Percentiles rank a stretch among this genome's conserved stretches.
phyloP scores from a whole-genome alignment of 2,797 vertebrate species.

The Cynodonichthys magdalenae region DNA sequence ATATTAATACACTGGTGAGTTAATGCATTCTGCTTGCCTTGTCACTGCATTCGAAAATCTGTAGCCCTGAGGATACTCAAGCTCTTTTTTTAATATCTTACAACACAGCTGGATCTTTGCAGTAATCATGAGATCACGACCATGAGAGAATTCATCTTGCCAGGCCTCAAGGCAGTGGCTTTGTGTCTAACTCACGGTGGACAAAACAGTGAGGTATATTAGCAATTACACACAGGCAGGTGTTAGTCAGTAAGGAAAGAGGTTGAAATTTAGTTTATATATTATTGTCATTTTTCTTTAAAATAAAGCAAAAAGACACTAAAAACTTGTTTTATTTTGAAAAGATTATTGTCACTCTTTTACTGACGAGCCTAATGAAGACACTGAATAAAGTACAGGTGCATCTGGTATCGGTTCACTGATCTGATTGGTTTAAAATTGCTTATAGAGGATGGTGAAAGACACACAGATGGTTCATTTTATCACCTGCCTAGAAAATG shows the following conservation, averaged over 20 bases:
- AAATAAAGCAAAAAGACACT: not conserved
- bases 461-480: not conserved
- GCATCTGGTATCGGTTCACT: not conserved
- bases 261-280: not conserved
- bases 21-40: slow-evolving; percentile 16
- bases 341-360: not conserved
- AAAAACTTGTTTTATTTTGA: not conserved
- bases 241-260: not conserved
- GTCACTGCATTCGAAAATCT: slow-evolving; percentile 10
- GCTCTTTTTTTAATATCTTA: slow-evolving; percentile 11
- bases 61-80: not conserved
- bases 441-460: not conserved
- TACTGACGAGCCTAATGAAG: not conserved
- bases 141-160: slow-evolving; percentile 6
- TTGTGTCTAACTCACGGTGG: not conserved
- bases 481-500: not conserved
- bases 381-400: not conserved
- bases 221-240: not conserved
- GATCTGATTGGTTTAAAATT: slow-evolving; percentile 3
- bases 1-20: slow-evolving; percentile 11
- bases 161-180: not conserved
- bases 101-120: slow-evolving; percentile 1
- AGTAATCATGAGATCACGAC: slow-evolving; percentile 6
- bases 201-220: not conserved
- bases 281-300: not conserved